Base-by-base conservation (phyloP, 1,140 invertebrate species). In the Caenorhabditis latens region DNA sequence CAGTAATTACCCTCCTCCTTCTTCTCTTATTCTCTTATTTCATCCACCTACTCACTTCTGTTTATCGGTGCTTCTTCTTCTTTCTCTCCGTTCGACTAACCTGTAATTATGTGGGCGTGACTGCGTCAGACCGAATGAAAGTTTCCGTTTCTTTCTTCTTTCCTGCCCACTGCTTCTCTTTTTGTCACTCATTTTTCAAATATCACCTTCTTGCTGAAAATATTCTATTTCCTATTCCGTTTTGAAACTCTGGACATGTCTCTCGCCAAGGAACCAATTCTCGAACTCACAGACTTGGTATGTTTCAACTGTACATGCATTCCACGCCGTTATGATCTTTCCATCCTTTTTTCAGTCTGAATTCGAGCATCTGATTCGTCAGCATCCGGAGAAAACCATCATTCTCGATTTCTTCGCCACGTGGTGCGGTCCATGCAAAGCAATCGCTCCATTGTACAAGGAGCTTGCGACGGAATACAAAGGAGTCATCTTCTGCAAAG, bases 381-480 rank as follows among this genome's bases (percentile, higher is more conserved):
- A 79, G n/a, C 71, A 79, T 79, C 71, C 95, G 88, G 96, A 94
- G 21, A 96, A 96, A 91, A 93, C 99, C 90, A 95, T 98, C 42
- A 95, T 98, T 40, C 95, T 99, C 84, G 96, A 98, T 92, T 95
- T 95, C 88, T 94, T 91, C 90, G 94, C 94, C 32, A 93, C 92
- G 6, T 95, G 94, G 94, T 95, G 94, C 93, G 97, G 97, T 0
- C 97, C 97, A 14, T 99, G 97, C 94, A 96, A 96, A 93, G 94
- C 95, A 93, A 98, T 99, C 93, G 95, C 95, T 8, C 97, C 97
- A 8, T 95, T 94, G 88, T 90, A 95, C 83, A 91, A 94, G 88
- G 94, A 94, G 4, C 32, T 58, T 3, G 48, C 63, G n/a, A 82
- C 42, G 8, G 50, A 50, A 11, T 14, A 71, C 43, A 79, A 89